phyloP scores from a whole-genome alignment of 2,888 invertebrate genomes.

The Pardosa pseudoannulata region DNA sequence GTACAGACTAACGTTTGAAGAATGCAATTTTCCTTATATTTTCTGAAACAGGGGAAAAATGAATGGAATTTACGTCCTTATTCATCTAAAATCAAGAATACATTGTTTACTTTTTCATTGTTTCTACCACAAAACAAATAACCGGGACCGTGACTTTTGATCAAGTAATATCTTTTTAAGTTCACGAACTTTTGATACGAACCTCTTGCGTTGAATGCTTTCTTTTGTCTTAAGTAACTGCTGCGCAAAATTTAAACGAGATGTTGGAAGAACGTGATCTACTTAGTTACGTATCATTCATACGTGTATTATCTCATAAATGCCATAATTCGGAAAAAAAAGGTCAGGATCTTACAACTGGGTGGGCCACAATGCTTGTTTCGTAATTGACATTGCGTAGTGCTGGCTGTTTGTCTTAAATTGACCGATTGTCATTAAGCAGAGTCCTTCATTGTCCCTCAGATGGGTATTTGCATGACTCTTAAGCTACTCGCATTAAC shows the following conservation, averaged over 20 bases:
- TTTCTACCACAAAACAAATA: not conserved
- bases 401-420: not conserved
- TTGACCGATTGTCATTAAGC: not conserved
- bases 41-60: too few relatives aligned
- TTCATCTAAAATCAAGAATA: not conserved
- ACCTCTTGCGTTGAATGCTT: not conserved
- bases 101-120: constrained; percentile 4
- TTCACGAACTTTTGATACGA: not conserved
- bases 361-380: not conserved
- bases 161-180: not conserved
- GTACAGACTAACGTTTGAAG: too few relatives aligned
- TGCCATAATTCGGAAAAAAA: not conserved
- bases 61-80: not conserved
- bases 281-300: not conserved
- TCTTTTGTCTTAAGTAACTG: not conserved
- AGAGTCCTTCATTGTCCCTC: not conserved
- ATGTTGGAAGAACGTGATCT: not conserved
- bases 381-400: not conserved
- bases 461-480: not conserved
- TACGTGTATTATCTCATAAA: too few relatives aligned
- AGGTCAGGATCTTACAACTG: not conserved
- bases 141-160: not conserved
- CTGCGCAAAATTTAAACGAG: not conserved
- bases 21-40: too few relatives aligned
- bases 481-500: too few relatives aligned